A percentile compares a stretch with the other conserved stretches of the same genome.
These are phyloP conservation scores for Uria aalge DNA, from an alignment of 2,113 vertebrate species.

Conservation along the genomic window DNA sequence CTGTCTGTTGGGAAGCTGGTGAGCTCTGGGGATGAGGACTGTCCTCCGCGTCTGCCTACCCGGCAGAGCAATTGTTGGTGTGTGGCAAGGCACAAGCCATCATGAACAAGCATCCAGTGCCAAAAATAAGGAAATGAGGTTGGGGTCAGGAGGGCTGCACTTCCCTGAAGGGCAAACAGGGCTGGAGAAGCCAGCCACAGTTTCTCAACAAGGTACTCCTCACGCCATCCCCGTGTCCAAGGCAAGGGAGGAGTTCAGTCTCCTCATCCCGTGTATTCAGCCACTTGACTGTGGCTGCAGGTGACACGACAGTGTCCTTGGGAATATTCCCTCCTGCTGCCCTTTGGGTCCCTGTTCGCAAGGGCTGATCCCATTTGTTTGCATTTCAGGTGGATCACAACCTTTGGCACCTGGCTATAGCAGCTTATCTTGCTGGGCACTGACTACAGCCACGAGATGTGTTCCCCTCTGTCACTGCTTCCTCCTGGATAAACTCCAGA, in stretches of 20 bases:
- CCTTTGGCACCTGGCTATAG: neutral
- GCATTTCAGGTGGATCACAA: neutral
- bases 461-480: neutral
- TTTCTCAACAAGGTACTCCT: neutral
- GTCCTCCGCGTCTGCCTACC: neutral
- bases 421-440: neutral
- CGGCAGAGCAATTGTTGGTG: fast-evolving
- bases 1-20: fast-evolving
- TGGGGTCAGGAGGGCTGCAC: neutral
- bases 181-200: fast-evolving
- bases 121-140: neutral
- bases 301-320: neutral
- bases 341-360: neutral
- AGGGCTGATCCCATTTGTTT: neutral
- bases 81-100: neutral
- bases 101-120: neutral
- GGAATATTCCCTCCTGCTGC: neutral
- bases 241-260: neutral
- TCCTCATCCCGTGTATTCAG: neutral
- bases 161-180: neutral
- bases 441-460: fast-evolving
- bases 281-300: neutral
- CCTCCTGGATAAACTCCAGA: neutral
- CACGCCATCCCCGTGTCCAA: neutral
- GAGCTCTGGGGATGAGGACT: neutral